Evolutionary conservation across 1,140 invertebrate genomes (phyloP).

Genomic region (Brachionus koreanus): DNA sequence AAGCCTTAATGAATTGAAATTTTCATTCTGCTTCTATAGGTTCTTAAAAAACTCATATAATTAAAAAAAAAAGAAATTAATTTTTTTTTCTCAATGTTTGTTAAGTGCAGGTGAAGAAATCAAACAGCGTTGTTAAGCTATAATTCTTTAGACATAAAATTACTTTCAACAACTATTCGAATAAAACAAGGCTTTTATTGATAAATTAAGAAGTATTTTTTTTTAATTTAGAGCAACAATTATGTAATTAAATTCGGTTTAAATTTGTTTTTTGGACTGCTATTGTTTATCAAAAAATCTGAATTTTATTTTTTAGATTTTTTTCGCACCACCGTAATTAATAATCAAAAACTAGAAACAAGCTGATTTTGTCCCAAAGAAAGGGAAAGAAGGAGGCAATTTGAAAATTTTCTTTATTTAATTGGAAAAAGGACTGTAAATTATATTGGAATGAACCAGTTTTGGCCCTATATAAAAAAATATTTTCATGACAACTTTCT

Average conservation of each 20-base stretch:
- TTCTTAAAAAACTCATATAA: background rate
- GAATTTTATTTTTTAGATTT: background rate
- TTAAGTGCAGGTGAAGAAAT: conserved; percentile 6
- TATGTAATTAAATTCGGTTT: background rate
- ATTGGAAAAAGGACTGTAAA: background rate
- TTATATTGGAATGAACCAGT: background rate
- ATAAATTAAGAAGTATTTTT: background rate
- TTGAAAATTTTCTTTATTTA: background rate
- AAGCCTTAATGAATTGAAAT: background rate
- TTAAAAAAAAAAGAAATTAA: background rate
- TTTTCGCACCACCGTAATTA: background rate
- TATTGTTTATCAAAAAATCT: background rate
- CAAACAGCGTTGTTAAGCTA: background rate
- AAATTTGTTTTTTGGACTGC: background rate
- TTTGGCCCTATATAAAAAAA: background rate
- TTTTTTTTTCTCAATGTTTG: background rate
- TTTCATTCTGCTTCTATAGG: background rate
- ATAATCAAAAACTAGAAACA: background rate
- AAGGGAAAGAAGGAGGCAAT: background rate
- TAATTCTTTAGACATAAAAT: background rate
- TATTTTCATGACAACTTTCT: background rate
- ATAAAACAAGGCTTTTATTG: background rate
- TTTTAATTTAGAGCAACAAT: background rate
- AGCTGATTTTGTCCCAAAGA: background rate
- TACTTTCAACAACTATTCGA: background rate